phyloP scores from a whole-genome alignment of 1,140 invertebrate genomes.

The Hesperophylax magnus region DNA sequence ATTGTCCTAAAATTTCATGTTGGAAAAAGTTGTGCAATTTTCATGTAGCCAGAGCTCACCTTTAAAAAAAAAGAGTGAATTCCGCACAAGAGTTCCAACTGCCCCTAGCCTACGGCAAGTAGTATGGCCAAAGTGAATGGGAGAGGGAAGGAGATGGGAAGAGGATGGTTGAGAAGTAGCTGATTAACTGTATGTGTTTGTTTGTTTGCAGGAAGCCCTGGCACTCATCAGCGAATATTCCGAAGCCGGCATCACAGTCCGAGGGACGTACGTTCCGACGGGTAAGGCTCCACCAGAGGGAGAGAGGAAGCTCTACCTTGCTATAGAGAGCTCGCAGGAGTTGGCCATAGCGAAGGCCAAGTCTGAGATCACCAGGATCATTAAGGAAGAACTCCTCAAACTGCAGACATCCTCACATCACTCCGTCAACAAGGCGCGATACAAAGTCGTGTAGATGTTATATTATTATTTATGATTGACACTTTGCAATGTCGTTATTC shows the following conservation, averaged over 20 bases:
- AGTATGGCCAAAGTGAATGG: too few species aligned
- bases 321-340: conserved; percentile 99
- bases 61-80: too few species aligned
- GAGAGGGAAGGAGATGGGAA: too few species aligned
- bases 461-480: too few species aligned
- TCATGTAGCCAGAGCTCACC: too few species aligned
- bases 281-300: conserved; percentile 94
- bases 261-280: conserved; percentile 95
- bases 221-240: conserved; percentile 99
- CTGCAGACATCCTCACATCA: conserved; percentile 89
- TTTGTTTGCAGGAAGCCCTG: conserved; percentile 85
- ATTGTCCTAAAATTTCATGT: too few species aligned
- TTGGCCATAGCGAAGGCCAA: conserved; percentile 98
- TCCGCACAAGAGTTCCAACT: too few species aligned
- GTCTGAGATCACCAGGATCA: conserved; percentile 96
- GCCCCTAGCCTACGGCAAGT: too few species aligned
- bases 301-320: conserved; percentile 96
- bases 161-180: too few species aligned
- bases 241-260: conserved; percentile 97
- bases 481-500: too few species aligned
- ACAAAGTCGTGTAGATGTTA: conserved; percentile 88
- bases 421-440: conserved; percentile 92
- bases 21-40: too few species aligned
- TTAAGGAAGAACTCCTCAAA: conserved; percentile 97
- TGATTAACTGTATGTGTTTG: conserved; percentile 9